Base-by-base conservation (phyloP, 2,888 invertebrate genomes). In the Megastigmus dorsalis region DNA sequence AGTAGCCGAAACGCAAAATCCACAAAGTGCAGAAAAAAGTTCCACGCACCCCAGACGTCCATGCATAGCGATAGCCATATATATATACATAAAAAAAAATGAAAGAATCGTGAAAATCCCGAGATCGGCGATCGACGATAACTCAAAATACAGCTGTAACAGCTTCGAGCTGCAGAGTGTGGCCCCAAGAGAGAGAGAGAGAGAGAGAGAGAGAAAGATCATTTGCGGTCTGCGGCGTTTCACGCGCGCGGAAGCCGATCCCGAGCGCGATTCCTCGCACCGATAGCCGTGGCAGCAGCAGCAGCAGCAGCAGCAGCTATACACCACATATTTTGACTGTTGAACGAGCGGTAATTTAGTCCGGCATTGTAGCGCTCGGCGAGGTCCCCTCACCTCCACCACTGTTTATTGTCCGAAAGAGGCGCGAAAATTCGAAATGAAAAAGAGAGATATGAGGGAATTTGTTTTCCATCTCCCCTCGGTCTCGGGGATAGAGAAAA, bases 41-140 rank as follows among this genome's bases (percentile, higher is more conserved):
- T n/a, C n/a, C n/a, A n/a, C n/a, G n/a, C n/a, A n/a, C n/a, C n/a
- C n/a, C n/a, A n/a, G n/a, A n/a, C n/a, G n/a, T n/a, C n/a, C n/a
- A n/a, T n/a, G n/a, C n/a, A n/a, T n/a, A n/a, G n/a, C n/a, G n/a
- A n/a, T n/a, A n/a, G n/a, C n/a, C n/a, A n/a, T n/a, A n/a, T n/a
- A n/a, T n/a, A n/a, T n/a, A n/a, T n/a, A n/a, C 28, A 74, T 76
- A 70, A 76, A 75, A 73, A 79, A 81, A 80, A 81, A 79, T 75
- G 4, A 55, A 55, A 55, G 23, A 36, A 5, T 2, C 78, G 82
- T 81, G 82, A 84, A 86, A 85, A 86, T 85, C 84, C 84, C 81
- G 83, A 84, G 87, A 87, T 87, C 86, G 85, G 83, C 76, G 81
- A 84, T 84, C 79, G 77, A 74, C 81, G 87, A 87, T 87, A 87